Conservation (phyloP, 2,797 vertebrate species). For the Eospalax fontanierii region DNA sequence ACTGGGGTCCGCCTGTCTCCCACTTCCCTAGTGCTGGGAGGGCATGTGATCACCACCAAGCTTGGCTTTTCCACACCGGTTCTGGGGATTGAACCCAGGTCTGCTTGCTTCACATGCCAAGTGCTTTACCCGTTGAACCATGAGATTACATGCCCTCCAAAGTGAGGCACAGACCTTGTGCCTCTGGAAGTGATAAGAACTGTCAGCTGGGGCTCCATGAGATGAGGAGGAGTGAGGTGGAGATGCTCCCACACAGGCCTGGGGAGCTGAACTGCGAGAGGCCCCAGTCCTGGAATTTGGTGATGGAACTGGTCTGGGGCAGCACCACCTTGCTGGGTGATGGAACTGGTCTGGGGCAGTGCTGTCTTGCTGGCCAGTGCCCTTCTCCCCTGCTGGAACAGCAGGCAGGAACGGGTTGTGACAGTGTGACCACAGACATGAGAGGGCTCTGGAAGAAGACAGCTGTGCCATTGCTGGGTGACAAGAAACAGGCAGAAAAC, state of each 20-base stretch:
- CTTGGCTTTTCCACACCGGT: neutral
- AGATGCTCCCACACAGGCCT: neutral
- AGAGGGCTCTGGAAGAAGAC: neutral
- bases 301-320: neutral
- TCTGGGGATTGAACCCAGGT: neutral
- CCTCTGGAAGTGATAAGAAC: neutral
- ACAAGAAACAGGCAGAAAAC: neutral
- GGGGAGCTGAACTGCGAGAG: neutral
- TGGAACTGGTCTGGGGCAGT: neutral
- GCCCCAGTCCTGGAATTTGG: neutral
- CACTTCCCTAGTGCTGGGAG: neutral
- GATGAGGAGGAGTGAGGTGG: neutral
- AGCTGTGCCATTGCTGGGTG: neutral
- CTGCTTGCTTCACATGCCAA: neutral
- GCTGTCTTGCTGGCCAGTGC: too few species aligned
- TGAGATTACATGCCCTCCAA: neutral
- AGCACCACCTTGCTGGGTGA: too few species aligned
- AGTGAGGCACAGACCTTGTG: neutral
- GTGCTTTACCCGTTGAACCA: fast-evolving
- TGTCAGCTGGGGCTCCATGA: neutral
- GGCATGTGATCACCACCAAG: neutral
- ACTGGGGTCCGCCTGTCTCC: neutral
- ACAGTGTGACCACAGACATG: neutral
- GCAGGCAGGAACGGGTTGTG: neutral
- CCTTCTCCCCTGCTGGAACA: neutral